phyloP scores from a whole-genome alignment of 2,113 vertebrate genomes.

The Chauna torquata region DNA sequence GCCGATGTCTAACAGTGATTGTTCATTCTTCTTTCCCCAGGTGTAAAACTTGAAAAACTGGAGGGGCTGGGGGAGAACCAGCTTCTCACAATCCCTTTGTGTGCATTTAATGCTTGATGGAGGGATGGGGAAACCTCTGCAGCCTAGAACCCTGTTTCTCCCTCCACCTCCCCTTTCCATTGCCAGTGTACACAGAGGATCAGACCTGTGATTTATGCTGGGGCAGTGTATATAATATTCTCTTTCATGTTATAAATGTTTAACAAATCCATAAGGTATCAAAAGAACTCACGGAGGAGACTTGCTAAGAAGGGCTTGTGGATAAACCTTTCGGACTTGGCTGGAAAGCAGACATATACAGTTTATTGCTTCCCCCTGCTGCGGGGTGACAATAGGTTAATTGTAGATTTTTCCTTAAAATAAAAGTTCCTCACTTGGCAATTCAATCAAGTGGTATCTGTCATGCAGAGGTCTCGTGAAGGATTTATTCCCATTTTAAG shows the following conservation, averaged over 20 bases:
- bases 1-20: conserved; percentile 39
- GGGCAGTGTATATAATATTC: conserved; percentile 41
- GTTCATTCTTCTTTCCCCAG: conserved; percentile 67
- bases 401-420: conserved; percentile 51
- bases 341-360: conserved; percentile 58
- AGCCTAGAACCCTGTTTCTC: conserved; percentile 36
- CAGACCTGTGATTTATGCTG: conserved; percentile 48
- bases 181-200: conserved; percentile 21
- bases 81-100: not conserved
- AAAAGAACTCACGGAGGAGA: conserved; percentile 27
- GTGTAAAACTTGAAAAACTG: conserved; percentile 59
- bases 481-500: conserved; percentile 79
- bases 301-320: not conserved
- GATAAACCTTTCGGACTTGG: conserved; percentile 10
- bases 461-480: conserved; percentile 16
- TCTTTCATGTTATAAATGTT: conserved; percentile 63
- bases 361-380: conserved; percentile 45
- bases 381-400: conserved; percentile 51
- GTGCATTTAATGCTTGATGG: not conserved
- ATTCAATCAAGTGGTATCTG: conserved; percentile 40
- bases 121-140: not conserved
- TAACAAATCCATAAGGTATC: conserved; percentile 64
- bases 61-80: not conserved
- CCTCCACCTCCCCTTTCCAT: not conserved
- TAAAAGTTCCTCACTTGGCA: conserved; percentile 48